Conservation (phyloP, 1,140 invertebrate species). For the Tachypleus tridentatus region DNA sequence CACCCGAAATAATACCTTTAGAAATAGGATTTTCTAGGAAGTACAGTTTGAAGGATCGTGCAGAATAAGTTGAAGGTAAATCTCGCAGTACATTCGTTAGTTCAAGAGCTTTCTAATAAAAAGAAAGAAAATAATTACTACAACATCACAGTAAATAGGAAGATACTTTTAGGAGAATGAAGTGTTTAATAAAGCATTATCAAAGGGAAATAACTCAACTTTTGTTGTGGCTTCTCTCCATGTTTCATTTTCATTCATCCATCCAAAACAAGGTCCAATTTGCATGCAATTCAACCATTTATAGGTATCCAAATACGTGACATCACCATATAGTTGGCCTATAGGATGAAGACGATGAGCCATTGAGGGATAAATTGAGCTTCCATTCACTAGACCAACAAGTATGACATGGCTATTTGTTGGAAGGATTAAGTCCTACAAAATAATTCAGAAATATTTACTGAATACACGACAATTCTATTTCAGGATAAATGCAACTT, state of each 20-base stretch:
- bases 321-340: slow-evolving; percentile 33
- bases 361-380: slow-evolving; percentile 36
- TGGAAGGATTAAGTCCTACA: slow-evolving; percentile 34
- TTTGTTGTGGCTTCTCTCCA: slow-evolving; percentile 33
- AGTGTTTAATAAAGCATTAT: background rate
- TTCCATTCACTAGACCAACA: slow-evolving; percentile 37
- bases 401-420: slow-evolving; percentile 37
- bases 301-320: slow-evolving; percentile 38
- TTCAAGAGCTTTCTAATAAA: background rate
- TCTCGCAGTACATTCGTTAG: background rate
- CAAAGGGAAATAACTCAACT: slow-evolving; percentile 6
- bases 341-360: slow-evolving; percentile 37
- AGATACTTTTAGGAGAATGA: too few species aligned
- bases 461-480: too few species aligned
- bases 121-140: background rate
- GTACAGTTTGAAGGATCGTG: background rate
- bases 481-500: too few species aligned
- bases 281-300: slow-evolving; percentile 39
- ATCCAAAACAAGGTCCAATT: slow-evolving; percentile 39
- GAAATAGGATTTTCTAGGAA: too few species aligned
- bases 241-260: slow-evolving; percentile 38
- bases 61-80: background rate
- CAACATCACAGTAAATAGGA: too few species aligned
- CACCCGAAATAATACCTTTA: too few species aligned
- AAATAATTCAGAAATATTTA: background rate